Evolutionary conservation across 2,113 vertebrate genomes (phyloP).

Genomic region (Candoia aspera): DNA sequence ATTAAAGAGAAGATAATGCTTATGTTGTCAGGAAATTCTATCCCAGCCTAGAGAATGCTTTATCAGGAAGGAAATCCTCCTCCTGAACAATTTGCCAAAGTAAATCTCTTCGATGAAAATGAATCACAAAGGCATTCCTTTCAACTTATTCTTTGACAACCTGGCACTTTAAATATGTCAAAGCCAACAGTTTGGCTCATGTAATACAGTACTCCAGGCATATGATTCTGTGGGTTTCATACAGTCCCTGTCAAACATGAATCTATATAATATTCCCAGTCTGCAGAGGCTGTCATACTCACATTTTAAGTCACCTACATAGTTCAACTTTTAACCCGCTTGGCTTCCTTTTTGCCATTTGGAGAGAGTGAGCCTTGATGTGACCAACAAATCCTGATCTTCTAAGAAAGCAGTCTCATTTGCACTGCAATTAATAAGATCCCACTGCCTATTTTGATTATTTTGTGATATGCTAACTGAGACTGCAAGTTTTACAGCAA

Average conservation of each 20-base stretch:
- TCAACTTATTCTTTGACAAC: slow-evolving; percentile 60
- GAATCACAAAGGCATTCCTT: slow-evolving; percentile 58
- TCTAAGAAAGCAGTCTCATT: background rate
- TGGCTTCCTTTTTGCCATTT: slow-evolving; percentile 33
- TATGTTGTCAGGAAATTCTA: slow-evolving; percentile 63
- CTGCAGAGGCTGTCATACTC: slow-evolving; percentile 26
- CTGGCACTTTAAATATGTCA: slow-evolving; percentile 54
- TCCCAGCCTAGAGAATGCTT: slow-evolving; percentile 54
- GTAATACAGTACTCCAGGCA: slow-evolving; percentile 44
- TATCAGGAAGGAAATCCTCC: slow-evolving; percentile 61
- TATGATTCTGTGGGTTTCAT: slow-evolving; percentile 53
- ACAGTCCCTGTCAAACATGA: slow-evolving; percentile 45
- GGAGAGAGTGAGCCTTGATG: slow-evolving; percentile 7
- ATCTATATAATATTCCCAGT: slow-evolving; percentile 29
- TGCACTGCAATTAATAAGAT: background rate
- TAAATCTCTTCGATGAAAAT: slow-evolving; percentile 67
- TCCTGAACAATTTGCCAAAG: slow-evolving; percentile 63
- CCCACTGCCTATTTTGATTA: background rate
- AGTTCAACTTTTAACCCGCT: slow-evolving; percentile 37
- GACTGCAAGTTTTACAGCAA: background rate
- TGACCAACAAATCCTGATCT: background rate
- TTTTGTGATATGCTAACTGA: background rate
- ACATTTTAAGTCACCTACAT: slow-evolving; percentile 37
- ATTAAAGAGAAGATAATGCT: slow-evolving; percentile 63
- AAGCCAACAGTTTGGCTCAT: slow-evolving; percentile 26